Conservation (phyloP, 1,140 invertebrate species). For the Pseudomyrmex concolor region DNA sequence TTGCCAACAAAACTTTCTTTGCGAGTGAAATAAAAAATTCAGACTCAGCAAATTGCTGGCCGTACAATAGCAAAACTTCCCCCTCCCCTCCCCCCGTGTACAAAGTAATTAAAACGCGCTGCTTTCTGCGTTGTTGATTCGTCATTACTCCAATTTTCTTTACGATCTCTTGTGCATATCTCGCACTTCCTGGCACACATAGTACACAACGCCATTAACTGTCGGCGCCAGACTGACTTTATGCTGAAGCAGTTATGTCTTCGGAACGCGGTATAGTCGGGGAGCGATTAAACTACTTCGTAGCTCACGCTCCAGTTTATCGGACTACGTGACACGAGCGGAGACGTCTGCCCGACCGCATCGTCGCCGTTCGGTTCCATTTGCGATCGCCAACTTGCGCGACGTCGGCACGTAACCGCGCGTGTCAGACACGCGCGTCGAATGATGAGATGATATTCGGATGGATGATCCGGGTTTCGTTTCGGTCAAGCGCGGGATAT, state of each 20-base stretch:
- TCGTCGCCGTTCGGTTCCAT: slow-evolving; percentile 11
- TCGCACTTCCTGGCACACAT: background rate
- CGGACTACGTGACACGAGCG: slow-evolving; percentile 47
- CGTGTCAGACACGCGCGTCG: slow-evolving; percentile 39
- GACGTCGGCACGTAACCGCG: slow-evolving; percentile 47
- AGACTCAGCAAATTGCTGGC: no score
- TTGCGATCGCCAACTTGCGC: slow-evolving; percentile 34
- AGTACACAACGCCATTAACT: slow-evolving; percentile 9
- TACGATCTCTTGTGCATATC: background rate
- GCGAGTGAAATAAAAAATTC: no score
- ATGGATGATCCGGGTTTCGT: background rate
- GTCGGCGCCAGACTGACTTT: slow-evolving; percentile 12
- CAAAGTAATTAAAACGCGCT: background rate
- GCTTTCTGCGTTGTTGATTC: background rate
- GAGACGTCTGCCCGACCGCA: slow-evolving; percentile 16
- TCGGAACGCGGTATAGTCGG: slow-evolving; percentile 25
- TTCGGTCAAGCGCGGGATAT: background rate
- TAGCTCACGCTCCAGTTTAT: slow-evolving; percentile 36
- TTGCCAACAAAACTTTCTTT: no score
- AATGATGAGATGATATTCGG: slow-evolving; percentile 24
- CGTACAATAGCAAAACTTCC: no score
- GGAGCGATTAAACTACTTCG: slow-evolving; percentile 39
- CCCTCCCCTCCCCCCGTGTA: no score
- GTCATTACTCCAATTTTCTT: background rate
- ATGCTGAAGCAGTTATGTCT: slow-evolving; percentile 31